Base-by-base conservation (phyloP, 2,888 invertebrate genomes). In the Acheta domesticus region DNA sequence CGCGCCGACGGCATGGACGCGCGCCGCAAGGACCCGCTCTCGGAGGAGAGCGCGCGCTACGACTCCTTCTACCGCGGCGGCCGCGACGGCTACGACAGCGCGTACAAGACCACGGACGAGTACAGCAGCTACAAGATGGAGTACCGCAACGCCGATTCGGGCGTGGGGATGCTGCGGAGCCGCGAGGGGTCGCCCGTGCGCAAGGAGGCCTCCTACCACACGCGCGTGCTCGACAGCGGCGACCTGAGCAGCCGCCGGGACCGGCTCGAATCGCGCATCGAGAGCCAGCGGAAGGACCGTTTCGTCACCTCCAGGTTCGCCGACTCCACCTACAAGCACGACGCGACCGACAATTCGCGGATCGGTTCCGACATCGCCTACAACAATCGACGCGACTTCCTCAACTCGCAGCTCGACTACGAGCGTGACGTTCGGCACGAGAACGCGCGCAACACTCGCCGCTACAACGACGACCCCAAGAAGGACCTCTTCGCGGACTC, bases 201-300 rank as follows among this genome's bases (percentile, higher is more conserved):
- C 87, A 80, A 86, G 88, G 48, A 88, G 86, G 49, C 80, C 21
- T 62, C 80, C 20, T 49, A 79, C n/a, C 50, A 79, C n/a, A 73
- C 80, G 23, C 77, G 62, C 8, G 75, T 74, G 21, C 75, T 79
- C 20, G 77, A 80, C 77, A 79, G 77, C 11, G 77, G 74, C 77
- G 92, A 93, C 84, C 85, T 94, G 80, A 93, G 94, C 84, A 92
- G 93, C 49, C 88, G 94, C 78, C 89, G 94, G 20, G 92, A 94
- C 81, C 89, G 93, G 74, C 87, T 95, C 20, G 94, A 95, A 85
- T 94, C 94, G 0, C 89, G 94, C 81, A 90, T 94, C 77, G 91
- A 93, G 80, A 92, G 82, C 82, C 16, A 85, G 81, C 74, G 83
- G 21, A 82, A 80, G 74, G 81, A 82, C 8, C 76, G 81, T 3